Base-by-base conservation (phyloP, 2,888 invertebrate genomes). In the Adela reaumurella region DNA sequence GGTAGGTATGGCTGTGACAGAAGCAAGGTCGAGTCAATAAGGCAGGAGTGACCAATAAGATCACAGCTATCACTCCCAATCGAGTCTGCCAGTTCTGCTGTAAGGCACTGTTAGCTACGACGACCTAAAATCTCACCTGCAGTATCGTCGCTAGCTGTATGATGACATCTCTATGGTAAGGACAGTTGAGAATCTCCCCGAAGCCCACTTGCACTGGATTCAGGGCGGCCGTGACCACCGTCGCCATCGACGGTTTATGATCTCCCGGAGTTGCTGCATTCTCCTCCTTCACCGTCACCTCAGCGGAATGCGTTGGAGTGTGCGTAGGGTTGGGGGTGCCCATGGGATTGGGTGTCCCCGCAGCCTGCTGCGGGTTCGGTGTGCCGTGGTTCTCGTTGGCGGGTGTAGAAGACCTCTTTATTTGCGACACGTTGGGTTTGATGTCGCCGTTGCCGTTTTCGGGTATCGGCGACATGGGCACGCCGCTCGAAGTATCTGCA, bases 151-250 rank as follows among this genome's bases (percentile, higher is more conserved):
- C 88, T 45, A 96, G 71, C 55, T 88, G 88, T 48, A 93, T 82
- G 46, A 94, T 82, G 43, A 96, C 87, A 63, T 94, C 92, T 52
- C 92, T 83, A 69, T 97, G 97, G 66, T 93, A 93, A 0, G 91
- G 86, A 65, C 97, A 97, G 61, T 84, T 88, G 57, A 92, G 81
- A 61, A 92, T 91, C 66, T 97, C 96, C 45, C 86, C 84, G 53
- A 94, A 85, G 2, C 88, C 88, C 43, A 82, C 77, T 56, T 86
- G 85, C 11, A 89, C 74, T 2, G 87, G 87, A 68, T 84, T 86
- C 47, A 77, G 54, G 0, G 77, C 65, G 0, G 77, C 70, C 8
- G 68, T 59, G 20, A 71, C 63, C 1, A 77, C 73, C 1, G 70
- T 61, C 16, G 65, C 68, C 1, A 73, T 46, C 1, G 64, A 67